Base-by-base conservation (phyloP, 2,888 invertebrate genomes). In the Belgica antarctica region DNA sequence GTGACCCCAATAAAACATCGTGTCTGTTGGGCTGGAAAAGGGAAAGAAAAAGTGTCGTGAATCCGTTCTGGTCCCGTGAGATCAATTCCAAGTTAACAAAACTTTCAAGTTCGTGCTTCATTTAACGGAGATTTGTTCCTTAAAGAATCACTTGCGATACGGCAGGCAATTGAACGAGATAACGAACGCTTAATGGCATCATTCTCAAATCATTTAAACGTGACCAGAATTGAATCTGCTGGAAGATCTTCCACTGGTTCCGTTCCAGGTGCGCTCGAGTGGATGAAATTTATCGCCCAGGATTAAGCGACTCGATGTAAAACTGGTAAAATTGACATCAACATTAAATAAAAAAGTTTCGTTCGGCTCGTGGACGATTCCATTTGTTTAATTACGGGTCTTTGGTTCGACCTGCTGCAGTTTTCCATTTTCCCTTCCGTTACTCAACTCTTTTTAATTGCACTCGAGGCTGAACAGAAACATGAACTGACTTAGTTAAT, bases 71-170 rank as follows among this genome's bases (percentile, higher is more conserved):
- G 3, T 68, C 68, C 34, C 52, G 57, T 17, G 57, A 52, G 57
- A 68, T 57, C 47, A 8, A 66, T 66, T 66, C 47, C 28, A 47
- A 66, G 65, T 66, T 66, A 66, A 66, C 46, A 66, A 46, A 66
- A 52, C 19, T 41, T 41, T 15, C 12, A 5, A 31, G 34, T 31
- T 62, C 63, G 63, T 63, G 63, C 41, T 46, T 63, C 63, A 41
- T 24, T 63, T 63, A 57, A 57, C 22, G 57, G 12, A 15, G 27
- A 12, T 25, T n/a, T 52, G 4, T 52, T 17, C n/a, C 15, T 57
- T 24, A 3, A n/a, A 61, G 27, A 5, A 27, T 27, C 24, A 24
- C 27, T 3, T 63, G 19, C 63, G 12, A 59, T 19, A 24, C 5
- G 22, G 15, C 46, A 52, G 10, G 27, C 15, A 47, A 65, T 65